These are phyloP conservation scores for Novumbra hubbsi DNA, from an alignment of 2,797 vertebrate genomes.

Conservation along the genomic window DNA sequence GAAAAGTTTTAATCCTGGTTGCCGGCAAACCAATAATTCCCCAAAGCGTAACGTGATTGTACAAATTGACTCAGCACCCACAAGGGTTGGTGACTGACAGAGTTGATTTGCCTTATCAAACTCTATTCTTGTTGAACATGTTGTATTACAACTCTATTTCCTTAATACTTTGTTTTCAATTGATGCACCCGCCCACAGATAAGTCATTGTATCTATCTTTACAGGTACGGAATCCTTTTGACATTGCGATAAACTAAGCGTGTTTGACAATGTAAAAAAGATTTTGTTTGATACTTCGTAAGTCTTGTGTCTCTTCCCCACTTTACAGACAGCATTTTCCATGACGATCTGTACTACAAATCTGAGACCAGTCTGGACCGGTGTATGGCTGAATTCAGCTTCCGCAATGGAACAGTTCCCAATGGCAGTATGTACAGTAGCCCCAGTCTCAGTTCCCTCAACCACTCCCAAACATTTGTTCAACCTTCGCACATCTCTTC, in stretches of 20 bases:
- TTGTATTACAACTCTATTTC: background rate
- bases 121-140: no score
- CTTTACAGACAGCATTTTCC: constrained; percentile 90
- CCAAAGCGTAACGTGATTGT: no score
- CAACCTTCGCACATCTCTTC: constrained; percentile 92
- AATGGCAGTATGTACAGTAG: constrained; percentile 95
- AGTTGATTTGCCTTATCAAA: no score
- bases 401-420: constrained; percentile 84
- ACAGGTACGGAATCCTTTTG: background rate
- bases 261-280: constrained; percentile 44
- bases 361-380: constrained; percentile 92
- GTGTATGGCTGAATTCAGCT: constrained; percentile 80
- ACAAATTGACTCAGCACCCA: no score
- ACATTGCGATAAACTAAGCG: constrained; percentile 1
- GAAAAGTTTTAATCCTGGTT: no score
- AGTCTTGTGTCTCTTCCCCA: constrained; percentile 16
- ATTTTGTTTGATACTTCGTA: constrained; percentile 14
- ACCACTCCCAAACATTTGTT: constrained; percentile 88
- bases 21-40: no score
- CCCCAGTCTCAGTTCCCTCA: constrained; percentile 92
- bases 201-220: constrained; percentile 10
- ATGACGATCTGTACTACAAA: constrained; percentile 88
- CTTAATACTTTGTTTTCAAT: background rate
- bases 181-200: background rate
- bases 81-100: no score